phyloP scores from a whole-genome alignment of 2,797 vertebrate genomes.

The Meda fulgida region DNA sequence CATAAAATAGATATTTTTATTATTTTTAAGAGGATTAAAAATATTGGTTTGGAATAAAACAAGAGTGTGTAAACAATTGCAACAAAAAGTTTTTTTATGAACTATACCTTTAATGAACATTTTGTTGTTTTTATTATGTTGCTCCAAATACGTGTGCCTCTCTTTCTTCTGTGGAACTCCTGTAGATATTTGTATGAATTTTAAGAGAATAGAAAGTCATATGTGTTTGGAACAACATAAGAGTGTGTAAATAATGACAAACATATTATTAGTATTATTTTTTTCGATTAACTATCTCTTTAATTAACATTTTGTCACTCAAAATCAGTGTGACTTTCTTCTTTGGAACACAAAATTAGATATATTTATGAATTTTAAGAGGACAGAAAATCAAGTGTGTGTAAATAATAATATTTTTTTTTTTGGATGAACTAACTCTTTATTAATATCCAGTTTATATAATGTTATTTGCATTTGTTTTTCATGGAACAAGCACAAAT shows the following conservation, averaged over 20 bases:
- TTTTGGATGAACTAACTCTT: background rate
- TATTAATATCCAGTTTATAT: background rate
- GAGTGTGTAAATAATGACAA: background rate
- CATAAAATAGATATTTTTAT: background rate
- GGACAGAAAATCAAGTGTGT: background rate
- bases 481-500: background rate
- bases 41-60: background rate
- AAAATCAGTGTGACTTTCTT: background rate
- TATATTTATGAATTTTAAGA: background rate
- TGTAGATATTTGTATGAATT: background rate
- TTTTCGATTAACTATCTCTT: background rate
- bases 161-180: background rate
- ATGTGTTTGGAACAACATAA: background rate
- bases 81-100: no score
- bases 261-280: no score
- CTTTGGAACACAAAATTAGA: background rate
- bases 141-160: background rate
- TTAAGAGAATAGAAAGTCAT: background rate
- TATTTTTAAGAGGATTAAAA: background rate
- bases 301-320: background rate
- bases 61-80: background rate
- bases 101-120: background rate
- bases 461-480: background rate
- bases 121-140: background rate
- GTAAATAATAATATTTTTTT: background rate